Conservation (phyloP, 1,140 invertebrate genomes). For the Dendrolimus kikuchii region DNA sequence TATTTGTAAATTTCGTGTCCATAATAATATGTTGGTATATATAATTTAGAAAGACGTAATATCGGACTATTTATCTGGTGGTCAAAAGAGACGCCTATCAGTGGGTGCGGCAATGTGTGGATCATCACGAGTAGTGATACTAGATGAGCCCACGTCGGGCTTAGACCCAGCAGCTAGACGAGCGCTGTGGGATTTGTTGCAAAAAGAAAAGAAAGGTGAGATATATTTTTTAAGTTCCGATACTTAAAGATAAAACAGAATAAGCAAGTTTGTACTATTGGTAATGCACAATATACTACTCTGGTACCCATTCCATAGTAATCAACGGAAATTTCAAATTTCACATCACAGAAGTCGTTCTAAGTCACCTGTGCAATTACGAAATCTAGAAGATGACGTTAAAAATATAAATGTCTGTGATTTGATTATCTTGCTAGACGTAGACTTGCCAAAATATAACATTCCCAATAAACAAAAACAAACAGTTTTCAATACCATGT, state of each 20-base stretch:
- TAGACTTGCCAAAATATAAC: too few species aligned
- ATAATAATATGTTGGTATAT: neutral
- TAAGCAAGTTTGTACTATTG: neutral
- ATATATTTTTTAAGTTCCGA: too few species aligned
- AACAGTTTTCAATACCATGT: too few species aligned
- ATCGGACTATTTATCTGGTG: constrained; percentile 67
- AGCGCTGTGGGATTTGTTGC: constrained; percentile 91
- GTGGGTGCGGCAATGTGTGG: constrained; percentile 73
- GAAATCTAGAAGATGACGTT: too few species aligned
- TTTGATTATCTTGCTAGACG: too few species aligned
- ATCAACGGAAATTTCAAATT: too few species aligned
- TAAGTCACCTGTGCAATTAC: too few species aligned
- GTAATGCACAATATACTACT: neutral
- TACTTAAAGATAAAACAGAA: too few species aligned
- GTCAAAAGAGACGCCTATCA: constrained; percentile 71
- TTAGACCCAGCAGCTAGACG: constrained; percentile 94
- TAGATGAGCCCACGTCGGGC: constrained; percentile 96
- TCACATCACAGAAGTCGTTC: too few species aligned
- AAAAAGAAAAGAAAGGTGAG: constrained; percentile 59
- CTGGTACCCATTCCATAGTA: neutral
- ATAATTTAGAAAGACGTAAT: constrained; percentile 29
- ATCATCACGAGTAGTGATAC: constrained; percentile 76
- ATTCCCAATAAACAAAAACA: too few species aligned
- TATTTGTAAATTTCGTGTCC: too few species aligned
- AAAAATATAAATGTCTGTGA: too few species aligned